Evolutionary conservation across 2,888 invertebrate species (phyloP), one percentile per base, ranked within the genome.

Genomic region (Cataglyphis altisquamis): DNA sequence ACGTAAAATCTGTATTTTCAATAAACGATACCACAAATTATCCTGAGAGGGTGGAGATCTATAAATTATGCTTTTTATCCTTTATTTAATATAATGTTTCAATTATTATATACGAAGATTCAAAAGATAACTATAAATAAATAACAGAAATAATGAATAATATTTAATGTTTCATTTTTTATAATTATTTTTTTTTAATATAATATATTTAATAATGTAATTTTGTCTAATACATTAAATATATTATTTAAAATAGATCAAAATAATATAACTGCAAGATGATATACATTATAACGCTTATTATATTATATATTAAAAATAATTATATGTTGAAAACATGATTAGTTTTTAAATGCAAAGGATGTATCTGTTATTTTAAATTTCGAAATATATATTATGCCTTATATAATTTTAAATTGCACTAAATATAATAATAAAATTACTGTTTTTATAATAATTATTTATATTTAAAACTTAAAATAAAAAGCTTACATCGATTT

Each of bases 1-100:
- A 89, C 87, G 86, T 81, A 75, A 86, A 87, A 86, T 87, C 81
- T 87, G 88, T 89, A 90, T 91, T 91, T 89, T 89, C 88, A 91
- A 90, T 90, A 91, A 92, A 91, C 68, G 83, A 67, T 84, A 87
- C 73, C 78, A 83, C 39, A 66, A 87, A 75, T 68, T 36, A 32
- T 62, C 10, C 10, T 60, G 25, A 5, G 12, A 52, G 1, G 2
- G 3, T 18, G 18, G 6, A 18, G 83, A 67, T 85, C 75, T 52
- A 83, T 45, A 66, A 87, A 75, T 64, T 45, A 25, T 67, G 4
- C 10, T 75, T 62, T 52, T 52, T 52, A 25, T 73, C 25, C n/a
- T 57, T 72, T 12, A 74, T 66, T 3, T 25, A 18, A 63, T 41
- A 29, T 9, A 57, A 21, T 48, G 12, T n/a, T n/a, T n/a, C 6